A percentile compares a stretch with the other conserved stretches of the same genome.
Conservation (phyloP, 2,113 vertebrate genomes). For the Fregata magnificens region DNA sequence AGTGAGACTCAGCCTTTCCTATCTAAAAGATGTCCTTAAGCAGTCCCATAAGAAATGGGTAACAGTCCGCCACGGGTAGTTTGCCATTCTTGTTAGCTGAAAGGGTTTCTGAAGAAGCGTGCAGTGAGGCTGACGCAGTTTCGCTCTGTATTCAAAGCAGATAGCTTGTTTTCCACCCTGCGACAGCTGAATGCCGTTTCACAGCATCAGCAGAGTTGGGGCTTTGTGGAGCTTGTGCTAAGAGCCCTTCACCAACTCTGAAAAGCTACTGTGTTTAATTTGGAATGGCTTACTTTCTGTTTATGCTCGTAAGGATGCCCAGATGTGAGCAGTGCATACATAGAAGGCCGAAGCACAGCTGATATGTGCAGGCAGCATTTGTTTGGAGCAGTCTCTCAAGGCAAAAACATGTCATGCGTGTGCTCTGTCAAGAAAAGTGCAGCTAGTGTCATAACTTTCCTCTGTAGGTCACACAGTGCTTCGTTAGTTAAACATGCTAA, state of each 20-base stretch:
- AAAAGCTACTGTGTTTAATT: neutral
- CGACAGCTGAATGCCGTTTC: neutral
- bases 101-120: neutral
- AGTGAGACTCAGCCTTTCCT: neutral
- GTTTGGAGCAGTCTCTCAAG: neutral
- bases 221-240: neutral
- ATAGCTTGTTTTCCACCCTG: neutral
- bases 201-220: neutral
- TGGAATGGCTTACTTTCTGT: neutral
- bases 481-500: neutral
- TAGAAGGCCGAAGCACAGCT: neutral
- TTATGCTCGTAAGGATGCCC: neutral
- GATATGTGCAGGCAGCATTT: accelerated
- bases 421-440: neutral
- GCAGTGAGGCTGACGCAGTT: neutral
- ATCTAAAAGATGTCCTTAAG: neutral
- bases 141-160: neutral
- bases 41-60: accelerated
- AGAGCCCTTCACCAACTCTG: neutral
- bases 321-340: neutral
- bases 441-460: too few species aligned
- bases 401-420: accelerated
- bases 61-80: neutral
- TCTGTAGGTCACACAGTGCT: neutral
- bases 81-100: neutral